Evolutionary conservation across 1,140 invertebrate species (phyloP).

Genomic region (Thalassaphorura encarpata): DNA sequence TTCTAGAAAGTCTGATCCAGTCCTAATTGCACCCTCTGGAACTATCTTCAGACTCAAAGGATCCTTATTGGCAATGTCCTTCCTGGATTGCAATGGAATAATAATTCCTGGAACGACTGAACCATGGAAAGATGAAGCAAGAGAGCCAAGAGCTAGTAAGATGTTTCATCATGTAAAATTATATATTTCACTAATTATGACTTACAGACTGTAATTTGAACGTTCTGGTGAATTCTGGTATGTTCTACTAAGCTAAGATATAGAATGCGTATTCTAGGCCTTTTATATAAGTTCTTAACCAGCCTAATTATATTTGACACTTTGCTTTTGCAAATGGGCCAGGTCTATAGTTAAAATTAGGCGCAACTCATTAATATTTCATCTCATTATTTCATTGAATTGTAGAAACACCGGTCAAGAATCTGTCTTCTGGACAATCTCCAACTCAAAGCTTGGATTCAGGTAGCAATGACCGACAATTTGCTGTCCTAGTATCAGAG

Average conservation of each 20-base stretch:
- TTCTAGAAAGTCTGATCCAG: slow-evolving; percentile 68
- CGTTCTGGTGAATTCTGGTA: no score
- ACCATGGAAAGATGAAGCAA: slow-evolving; percentile 73
- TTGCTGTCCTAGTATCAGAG: slow-evolving; percentile 83
- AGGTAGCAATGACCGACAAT: slow-evolving; percentile 65
- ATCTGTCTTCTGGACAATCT: slow-evolving; percentile 51
- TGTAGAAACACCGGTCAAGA: slow-evolving; percentile 51
- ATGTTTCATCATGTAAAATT: no score
- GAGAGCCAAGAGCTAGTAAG: slow-evolving; percentile 54
- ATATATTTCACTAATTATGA: no score
- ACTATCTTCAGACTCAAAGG: slow-evolving; percentile 84
- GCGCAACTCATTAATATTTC: no score
- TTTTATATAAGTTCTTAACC: no score
- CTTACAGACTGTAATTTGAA: no score
- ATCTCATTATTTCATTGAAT: slow-evolving; percentile 7
- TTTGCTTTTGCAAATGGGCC: no score
- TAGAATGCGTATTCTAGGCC: no score
- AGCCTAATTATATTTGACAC: no score
- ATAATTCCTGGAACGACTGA: slow-evolving; percentile 65
- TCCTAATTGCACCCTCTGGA: slow-evolving; percentile 76
- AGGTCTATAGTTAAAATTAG: no score
- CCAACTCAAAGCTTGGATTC: slow-evolving; percentile 47
- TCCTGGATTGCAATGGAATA: slow-evolving; percentile 85
- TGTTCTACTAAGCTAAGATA: no score
- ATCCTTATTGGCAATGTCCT: slow-evolving; percentile 77